Conservation (phyloP, 2,797 vertebrate species). For the Notolepis coatsorum region DNA sequence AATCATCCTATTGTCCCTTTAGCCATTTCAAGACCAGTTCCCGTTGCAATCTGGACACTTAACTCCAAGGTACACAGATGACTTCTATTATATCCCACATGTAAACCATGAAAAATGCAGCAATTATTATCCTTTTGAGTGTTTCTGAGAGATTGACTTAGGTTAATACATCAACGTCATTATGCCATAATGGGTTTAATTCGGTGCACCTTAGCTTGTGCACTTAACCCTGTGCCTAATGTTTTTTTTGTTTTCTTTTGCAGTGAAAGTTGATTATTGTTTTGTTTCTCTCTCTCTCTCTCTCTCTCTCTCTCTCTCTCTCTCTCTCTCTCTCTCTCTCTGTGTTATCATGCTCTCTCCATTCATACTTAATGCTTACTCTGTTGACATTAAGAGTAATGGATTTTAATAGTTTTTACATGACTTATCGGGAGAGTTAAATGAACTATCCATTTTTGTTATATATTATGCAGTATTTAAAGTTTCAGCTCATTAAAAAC, state of each 20-base stretch:
- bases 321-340: slow-evolving; percentile 54
- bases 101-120: slow-evolving; percentile 19
- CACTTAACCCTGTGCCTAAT: slow-evolving; percentile 52
- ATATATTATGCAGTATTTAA: slow-evolving; percentile 99
- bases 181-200: slow-evolving; percentile 40
- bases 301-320: slow-evolving; percentile 53
- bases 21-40: slow-evolving; percentile 20
- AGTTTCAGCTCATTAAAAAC: slow-evolving; percentile 99
- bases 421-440: slow-evolving; percentile 95
- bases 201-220: slow-evolving; percentile 43
- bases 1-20: slow-evolving; percentile 44
- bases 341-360: slow-evolving; percentile 71
- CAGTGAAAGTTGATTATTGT: slow-evolving; percentile 74
- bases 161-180: slow-evolving; percentile 43
- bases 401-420: slow-evolving; percentile 96
- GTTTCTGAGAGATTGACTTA: slow-evolving; percentile 20
- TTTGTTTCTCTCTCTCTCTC: slow-evolving; percentile 65
- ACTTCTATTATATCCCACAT: slow-evolving; percentile 4
- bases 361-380: slow-evolving; percentile 93
- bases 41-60: slow-evolving; percentile 30
- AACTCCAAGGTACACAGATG: slow-evolving; percentile 31
- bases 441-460: slow-evolving; percentile 99
- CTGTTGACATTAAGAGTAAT: slow-evolving; percentile 97
- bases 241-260: slow-evolving; percentile 52
- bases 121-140: slow-evolving; percentile 23